Base-by-base conservation (phyloP, 2,888 invertebrate genomes). In the Matsumyia berberina region DNA sequence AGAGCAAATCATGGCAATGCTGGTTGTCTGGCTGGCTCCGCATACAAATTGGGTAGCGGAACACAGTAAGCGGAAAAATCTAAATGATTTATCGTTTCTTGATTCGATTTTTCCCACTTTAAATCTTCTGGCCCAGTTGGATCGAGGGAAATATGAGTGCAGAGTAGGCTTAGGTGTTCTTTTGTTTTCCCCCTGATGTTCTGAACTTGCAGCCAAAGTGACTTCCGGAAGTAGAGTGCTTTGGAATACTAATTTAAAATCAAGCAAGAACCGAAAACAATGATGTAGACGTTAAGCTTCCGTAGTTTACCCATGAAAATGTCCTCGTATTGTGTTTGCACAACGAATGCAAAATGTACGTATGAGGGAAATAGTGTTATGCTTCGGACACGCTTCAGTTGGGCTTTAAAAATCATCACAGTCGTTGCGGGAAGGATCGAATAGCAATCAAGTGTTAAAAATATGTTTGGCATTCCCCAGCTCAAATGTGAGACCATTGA, bases 21-120 rank as follows among this genome's bases (percentile, higher is more conserved):
- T 77, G 49, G 42, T 35, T 69, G 15, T 7, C 12, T 46, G 39
- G 31, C 29, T 55, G 37, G 49, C 78, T 62, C 24, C 29, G 15
- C 39, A 4, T 3, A 55, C 74, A 67, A 74, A 80, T 74, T 82
- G 72, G 72, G 72, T 82, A 57, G 64, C 70, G 69, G 70, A 81
- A 78, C 64, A 8, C 46, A 72, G 78, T 66, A 60, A 82, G 72
- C 82, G 66, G 72, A 78, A 82, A 77, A 70, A 58, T 53, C 33
- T 8, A 67, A 76, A 72, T 82, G 77, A 82, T 82, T 82, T 72
- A 78, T 77, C 8, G 24, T 8, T 31, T 42, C 37, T 31, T 64
- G 39, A 24, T 33, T 42, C 8, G 35, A 70, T 55, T 46, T 78
- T 70, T 62, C 77, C 19, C 62, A 78, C 53, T 17, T 24, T 42